Percentiles rank a stretch among this genome's conserved stretches.
These are phyloP conservation scores for Nycticryphes semicollaris DNA, from an alignment of 2,113 vertebrate species.

Conservation along the genomic window DNA sequence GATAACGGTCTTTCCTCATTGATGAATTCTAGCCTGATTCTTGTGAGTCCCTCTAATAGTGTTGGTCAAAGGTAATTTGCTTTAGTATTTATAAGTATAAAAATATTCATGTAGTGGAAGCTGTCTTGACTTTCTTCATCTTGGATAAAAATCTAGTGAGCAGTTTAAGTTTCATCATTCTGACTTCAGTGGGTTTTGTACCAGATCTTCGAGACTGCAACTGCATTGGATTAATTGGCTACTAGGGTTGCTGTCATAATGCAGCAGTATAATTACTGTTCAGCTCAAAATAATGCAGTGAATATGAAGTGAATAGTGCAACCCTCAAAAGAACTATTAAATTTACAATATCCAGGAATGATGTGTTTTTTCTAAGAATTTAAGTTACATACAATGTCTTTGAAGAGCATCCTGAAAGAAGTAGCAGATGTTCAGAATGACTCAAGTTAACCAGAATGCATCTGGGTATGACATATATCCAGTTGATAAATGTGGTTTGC, in stretches of 20 bases:
- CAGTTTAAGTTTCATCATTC: neutral
- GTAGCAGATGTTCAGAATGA: neutral
- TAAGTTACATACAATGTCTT: neutral
- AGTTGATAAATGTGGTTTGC: neutral
- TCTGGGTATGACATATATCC: accelerated
- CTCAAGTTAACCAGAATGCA: neutral
- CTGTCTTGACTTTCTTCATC: neutral
- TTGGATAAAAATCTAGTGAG: neutral
- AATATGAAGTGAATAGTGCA: neutral
- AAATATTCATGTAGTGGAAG: neutral
- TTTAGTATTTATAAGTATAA: neutral
- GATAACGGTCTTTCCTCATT: neutral
- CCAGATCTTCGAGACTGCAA: neutral
- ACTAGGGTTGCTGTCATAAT: neutral
- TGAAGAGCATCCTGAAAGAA: neutral
- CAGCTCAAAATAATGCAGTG: neutral
- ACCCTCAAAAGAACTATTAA: neutral
- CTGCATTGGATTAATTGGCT: neutral
- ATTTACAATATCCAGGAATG: neutral
- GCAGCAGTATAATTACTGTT: neutral
- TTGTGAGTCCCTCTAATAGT: neutral
- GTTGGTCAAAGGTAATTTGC: neutral
- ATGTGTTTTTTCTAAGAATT: neutral
- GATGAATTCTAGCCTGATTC: neutral
- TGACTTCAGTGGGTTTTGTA: neutral